Percentiles rank a stretch among this genome's conserved stretches.
These are phyloP conservation scores for Xestia c-nigrum DNA, from an alignment of 2,888 invertebrate species.

Conservation along the genomic window DNA sequence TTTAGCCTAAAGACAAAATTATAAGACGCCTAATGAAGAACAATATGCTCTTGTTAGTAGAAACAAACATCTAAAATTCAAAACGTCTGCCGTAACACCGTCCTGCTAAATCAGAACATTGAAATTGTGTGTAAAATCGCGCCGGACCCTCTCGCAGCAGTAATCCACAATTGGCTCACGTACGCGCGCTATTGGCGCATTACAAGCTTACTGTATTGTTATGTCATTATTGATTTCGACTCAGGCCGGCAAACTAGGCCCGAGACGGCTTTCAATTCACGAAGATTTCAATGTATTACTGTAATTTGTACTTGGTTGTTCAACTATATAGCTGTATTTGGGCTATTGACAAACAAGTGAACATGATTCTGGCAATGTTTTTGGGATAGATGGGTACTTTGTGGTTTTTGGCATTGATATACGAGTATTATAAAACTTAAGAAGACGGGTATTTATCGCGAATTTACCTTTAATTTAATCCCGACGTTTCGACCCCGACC, in stretches of 20 bases:
- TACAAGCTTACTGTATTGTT: conserved; percentile 68
- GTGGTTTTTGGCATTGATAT: neutral
- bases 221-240: conserved; percentile 68
- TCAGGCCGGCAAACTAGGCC: conserved; percentile 44
- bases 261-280: conserved; percentile 34
- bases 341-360: neutral
- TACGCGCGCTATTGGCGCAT: conserved; percentile 63
- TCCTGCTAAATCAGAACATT: conserved; percentile 32
- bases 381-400: neutral
- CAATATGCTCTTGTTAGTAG: neutral
- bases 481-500: no score
- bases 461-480: no score
- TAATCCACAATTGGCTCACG: conserved; percentile 66
- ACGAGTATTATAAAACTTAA: no score
- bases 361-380: conserved; percentile 9
- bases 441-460: no score
- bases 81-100: conserved; percentile 1
- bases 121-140: conserved; percentile 50
- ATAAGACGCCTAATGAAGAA: neutral
- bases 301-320: conserved; percentile 9
- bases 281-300: conserved; percentile 42
- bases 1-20: neutral
- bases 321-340: neutral
- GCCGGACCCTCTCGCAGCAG: conserved; percentile 32
- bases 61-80: neutral